These are phyloP conservation scores for Operophtera brumata DNA, from an alignment of 2,888 invertebrate genomes.

Conservation along the genomic window DNA sequence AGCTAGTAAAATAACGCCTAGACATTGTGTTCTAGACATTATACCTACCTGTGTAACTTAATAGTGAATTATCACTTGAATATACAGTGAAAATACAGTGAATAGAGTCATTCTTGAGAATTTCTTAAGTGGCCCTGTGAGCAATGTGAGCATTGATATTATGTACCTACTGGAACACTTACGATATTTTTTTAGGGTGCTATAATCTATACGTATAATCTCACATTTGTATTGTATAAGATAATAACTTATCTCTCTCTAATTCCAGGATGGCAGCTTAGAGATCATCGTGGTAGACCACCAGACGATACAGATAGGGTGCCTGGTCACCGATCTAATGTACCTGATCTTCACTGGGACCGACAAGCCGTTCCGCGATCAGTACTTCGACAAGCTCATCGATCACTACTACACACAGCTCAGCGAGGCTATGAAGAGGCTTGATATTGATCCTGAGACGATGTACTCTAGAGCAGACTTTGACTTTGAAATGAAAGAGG, in stretches of 20 bases:
- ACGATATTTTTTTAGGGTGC: too few species aligned
- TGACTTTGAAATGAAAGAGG: conserved; percentile 47
- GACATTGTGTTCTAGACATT: too few species aligned
- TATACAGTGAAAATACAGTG: too few species aligned
- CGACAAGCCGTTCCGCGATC: conserved; percentile 51
- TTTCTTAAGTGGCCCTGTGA: too few species aligned
- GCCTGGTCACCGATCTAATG: conserved; percentile 51
- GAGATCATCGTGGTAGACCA: conserved; percentile 55
- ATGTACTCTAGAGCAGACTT: conserved; percentile 47
- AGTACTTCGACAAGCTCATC: conserved; percentile 35
- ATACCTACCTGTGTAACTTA: too few species aligned
- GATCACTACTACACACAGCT: conserved; percentile 42
- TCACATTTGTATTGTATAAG: too few species aligned
- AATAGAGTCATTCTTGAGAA: too few species aligned
- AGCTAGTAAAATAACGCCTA: too few species aligned
- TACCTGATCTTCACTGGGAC: conserved; percentile 60
- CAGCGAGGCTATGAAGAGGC: conserved; percentile 37
- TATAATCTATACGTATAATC: too few species aligned
- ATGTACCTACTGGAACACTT: too few species aligned
- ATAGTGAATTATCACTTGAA: too few species aligned
- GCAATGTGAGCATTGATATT: too few species aligned
- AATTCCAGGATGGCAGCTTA: conserved; percentile 43
- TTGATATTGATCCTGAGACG: conserved; percentile 37
- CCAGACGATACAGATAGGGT: conserved; percentile 54
- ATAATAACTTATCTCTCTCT: background rate